Evolutionary conservation across 1,140 invertebrate genomes (phyloP).

Genomic region (Zaprionus gabonicus): DNA sequence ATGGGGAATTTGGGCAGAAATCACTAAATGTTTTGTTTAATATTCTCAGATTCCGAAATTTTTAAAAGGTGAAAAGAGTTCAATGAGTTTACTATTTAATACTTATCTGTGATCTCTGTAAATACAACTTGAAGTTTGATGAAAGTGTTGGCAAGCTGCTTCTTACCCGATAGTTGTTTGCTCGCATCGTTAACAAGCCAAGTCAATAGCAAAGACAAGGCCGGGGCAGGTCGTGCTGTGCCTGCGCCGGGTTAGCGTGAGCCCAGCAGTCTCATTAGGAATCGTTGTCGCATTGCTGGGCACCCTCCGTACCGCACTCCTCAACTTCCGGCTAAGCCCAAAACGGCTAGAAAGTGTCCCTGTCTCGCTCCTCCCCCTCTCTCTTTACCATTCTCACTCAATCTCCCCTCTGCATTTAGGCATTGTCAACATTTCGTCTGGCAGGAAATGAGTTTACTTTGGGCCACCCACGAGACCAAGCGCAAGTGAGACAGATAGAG

Average conservation of each 20-base stretch:
- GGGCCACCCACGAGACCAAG: slow-evolving; percentile 27
- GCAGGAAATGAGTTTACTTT: slow-evolving; percentile 80
- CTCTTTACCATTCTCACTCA: neutral
- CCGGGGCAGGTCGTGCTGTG: neutral
- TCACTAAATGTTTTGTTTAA: neutral
- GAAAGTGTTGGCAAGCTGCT: slow-evolving; percentile 13
- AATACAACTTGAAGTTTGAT: neutral
- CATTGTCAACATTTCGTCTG: slow-evolving; percentile 77
- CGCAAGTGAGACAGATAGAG: neutral
- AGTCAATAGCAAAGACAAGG: slow-evolving; percentile 56
- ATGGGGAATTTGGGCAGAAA: neutral
- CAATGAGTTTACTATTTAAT: neutral
- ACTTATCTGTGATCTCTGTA: neutral
- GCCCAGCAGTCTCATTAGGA: slow-evolving; percentile 63
- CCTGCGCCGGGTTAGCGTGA: slow-evolving; percentile 15
- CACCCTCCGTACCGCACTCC: neutral
- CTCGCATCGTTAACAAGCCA: slow-evolving; percentile 60
- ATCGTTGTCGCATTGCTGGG: slow-evolving; percentile 28
- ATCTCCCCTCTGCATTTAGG: slow-evolving; percentile 19
- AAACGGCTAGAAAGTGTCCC: slow-evolving; percentile 15
- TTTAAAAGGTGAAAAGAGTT: neutral
- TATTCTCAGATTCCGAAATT: neutral
- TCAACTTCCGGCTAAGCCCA: slow-evolving; percentile 46
- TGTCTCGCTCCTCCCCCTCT: neutral
- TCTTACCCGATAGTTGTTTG: slow-evolving; percentile 29